Evolutionary conservation across 2,888 invertebrate genomes (phyloP).

Genomic region (Trichopoda pennipes): DNA sequence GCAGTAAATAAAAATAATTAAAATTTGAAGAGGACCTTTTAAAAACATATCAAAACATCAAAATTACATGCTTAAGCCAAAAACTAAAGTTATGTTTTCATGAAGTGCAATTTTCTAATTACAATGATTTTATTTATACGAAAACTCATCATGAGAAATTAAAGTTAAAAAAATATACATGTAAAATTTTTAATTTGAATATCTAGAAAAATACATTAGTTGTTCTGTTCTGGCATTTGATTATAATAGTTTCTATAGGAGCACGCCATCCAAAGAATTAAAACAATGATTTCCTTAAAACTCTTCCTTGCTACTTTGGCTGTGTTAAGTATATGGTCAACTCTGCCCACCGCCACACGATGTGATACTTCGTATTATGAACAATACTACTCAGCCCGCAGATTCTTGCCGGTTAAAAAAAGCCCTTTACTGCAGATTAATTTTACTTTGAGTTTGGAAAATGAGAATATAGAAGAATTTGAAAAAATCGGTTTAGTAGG

Average conservation of each 20-base stretch:
- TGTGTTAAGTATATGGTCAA: conserved; percentile 73
- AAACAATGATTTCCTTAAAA: conserved; percentile 64
- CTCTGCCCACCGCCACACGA: conserved; percentile 73
- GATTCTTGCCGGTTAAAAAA: conserved; percentile 74
- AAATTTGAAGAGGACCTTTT: neutral
- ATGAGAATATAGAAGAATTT: conserved; percentile 81
- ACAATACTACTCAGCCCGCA: conserved; percentile 77
- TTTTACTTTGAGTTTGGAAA: conserved; percentile 75
- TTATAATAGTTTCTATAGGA: neutral
- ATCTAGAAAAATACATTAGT: neutral
- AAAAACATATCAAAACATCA: neutral
- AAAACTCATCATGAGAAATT: neutral
- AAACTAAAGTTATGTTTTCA: no score
- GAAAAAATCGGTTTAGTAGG: conserved; percentile 88
- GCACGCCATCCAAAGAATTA: no score
- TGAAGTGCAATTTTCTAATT: no score
- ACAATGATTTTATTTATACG: no score
- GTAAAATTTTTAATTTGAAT: neutral
- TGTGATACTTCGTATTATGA: conserved; percentile 78
- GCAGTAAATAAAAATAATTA: neutral
- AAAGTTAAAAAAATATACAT: neutral
- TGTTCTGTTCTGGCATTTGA: neutral
- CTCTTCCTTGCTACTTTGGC: conserved; percentile 69
- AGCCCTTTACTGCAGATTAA: conserved; percentile 72
- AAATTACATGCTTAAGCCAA: no score